Conservation (phyloP, 2,888 invertebrate genomes). For the Physocephala rufipes region DNA sequence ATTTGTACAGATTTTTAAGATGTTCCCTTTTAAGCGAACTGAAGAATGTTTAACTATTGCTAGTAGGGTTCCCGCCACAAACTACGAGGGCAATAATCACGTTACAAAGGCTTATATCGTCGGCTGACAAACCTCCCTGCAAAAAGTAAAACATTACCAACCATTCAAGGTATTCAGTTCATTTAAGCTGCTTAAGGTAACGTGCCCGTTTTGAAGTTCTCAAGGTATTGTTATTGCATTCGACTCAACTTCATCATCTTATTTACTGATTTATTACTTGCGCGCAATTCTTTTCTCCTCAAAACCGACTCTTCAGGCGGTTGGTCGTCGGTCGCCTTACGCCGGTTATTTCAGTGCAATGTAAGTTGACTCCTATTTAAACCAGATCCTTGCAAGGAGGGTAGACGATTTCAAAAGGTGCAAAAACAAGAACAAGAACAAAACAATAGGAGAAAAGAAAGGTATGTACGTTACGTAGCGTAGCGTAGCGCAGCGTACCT, state of each 20-base stretch:
- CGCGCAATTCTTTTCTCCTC: conserved; percentile 30
- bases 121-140: no score
- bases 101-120: no score
- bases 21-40: neutral
- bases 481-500: no score
- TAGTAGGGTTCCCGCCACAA: neutral
- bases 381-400: neutral
- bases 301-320: conserved; percentile 13
- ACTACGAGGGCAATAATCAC: no score
- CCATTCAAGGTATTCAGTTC: neutral
- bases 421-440: no score
- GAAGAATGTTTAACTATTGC: neutral
- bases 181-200: conserved; percentile 27
- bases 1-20: conserved; percentile 6
- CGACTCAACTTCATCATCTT: neutral
- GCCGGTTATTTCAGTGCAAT: neutral
- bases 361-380: conserved; percentile 7
- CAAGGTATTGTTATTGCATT: conserved; percentile 12
- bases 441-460: neutral
- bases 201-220: neutral
- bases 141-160: neutral
- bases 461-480: no score
- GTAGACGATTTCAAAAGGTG: neutral
- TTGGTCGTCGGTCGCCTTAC: neutral
- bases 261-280: conserved; percentile 25